These are phyloP conservation scores for Axinella damicornis DNA, from an alignment of 37 sponge, comb jelly and placozoan genomes.

Conservation along the genomic window DNA sequence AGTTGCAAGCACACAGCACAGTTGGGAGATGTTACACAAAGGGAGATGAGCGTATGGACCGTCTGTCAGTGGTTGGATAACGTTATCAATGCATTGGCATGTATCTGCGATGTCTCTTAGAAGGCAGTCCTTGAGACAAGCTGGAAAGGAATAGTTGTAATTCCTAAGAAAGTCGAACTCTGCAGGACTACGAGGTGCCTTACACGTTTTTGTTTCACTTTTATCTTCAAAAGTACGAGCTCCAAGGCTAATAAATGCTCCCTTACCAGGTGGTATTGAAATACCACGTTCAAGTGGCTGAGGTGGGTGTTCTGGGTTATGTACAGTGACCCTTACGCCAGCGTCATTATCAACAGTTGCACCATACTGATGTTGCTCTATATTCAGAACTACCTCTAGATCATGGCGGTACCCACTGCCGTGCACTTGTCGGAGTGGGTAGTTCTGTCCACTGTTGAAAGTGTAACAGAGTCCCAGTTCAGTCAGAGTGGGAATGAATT, in stretches of 20 bases:
- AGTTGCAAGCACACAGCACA: constrained; percentile 20
- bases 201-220: background rate
- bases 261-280: constrained; percentile 5
- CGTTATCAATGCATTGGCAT: constrained; percentile 16
- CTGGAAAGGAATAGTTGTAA: constrained; percentile 25
- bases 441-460: constrained; percentile 24
- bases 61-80: background rate
- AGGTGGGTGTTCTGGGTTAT: constrained; percentile 2
- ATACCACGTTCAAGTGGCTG: background rate
- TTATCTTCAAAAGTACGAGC: background rate
- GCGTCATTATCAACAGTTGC: constrained; percentile 13
- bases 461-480: constrained; percentile 28
- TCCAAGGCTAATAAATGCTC: constrained; percentile 22
- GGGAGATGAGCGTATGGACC: background rate
- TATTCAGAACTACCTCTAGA: constrained; percentile 21
- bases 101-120: background rate
- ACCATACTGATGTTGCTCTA: constrained; percentile 18
- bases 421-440: background rate
- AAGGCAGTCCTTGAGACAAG: constrained; percentile 21
- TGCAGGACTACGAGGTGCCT: background rate
- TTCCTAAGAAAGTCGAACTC: background rate
- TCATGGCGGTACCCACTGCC: constrained; percentile 27
- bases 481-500: constrained; percentile 14
- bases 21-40: background rate
- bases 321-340: constrained; percentile 9